Base-by-base conservation (phyloP, 2,888 invertebrate species). In the Ryuthela nishihirai region DNA sequence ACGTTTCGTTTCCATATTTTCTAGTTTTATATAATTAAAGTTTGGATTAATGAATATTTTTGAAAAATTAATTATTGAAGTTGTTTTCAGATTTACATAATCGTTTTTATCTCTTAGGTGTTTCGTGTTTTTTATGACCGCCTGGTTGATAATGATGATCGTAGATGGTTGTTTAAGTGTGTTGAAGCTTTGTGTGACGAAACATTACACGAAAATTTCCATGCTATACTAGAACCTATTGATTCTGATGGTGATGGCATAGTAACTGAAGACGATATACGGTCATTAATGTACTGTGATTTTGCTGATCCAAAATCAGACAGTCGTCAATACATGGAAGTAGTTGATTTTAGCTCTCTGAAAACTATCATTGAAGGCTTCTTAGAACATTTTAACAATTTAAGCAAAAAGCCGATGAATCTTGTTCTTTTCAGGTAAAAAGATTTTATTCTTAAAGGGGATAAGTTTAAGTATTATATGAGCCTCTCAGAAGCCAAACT, bases 341-440 rank as follows among this genome's bases (percentile, higher is more conserved):
- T 93, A 0, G 75, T 80, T 1, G 89, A 94, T 72, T 78, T 93
- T 71, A 88, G 88, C 36, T 82, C 84, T 64, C 75, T 97, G 52
- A 83, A 85, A 54, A 77, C 81, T 0, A 88, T 92, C 5, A 91
- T 92, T 0, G 93, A 95, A 68, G 85, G 85, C 0, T 93, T 88
- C 75, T 78, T 95, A 12, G 84, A 84, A 0, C 95, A 95, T 72
- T 94, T 85, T 72, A 95, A 95, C 73, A 88, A 90, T 66, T 90
- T 95, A 88, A 87, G 89, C 9, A 95, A 92, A 74, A 94, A 93
- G 71, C 94, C 94, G 0, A 95, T 95, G 95, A 88, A 92, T 74
- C 80, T 95, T 49, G 94, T 95, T 2, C 77, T 95, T 29, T 91
- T 91, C 75, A 84, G 85, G 84, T 88, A 73, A 53, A n/a, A n/a